phyloP scores from a whole-genome alignment of 2,113 vertebrate species.

The Triplophysa tibetana region DNA sequence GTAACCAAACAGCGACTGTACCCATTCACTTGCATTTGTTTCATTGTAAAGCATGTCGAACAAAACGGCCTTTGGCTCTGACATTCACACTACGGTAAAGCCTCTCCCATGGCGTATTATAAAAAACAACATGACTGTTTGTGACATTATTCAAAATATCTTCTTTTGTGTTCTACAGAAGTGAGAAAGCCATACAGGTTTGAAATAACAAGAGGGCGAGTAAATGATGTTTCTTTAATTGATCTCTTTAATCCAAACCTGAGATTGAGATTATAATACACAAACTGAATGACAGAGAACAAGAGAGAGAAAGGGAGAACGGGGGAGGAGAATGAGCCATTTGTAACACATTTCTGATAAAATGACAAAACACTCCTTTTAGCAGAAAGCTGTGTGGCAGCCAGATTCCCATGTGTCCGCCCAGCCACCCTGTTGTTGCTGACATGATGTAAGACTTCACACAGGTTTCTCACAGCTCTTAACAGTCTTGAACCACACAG shows the following conservation, averaged over 20 bases:
- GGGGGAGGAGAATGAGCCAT: slow-evolving; percentile 27
- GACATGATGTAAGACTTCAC: slow-evolving; percentile 24
- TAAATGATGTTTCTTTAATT: too few species aligned
- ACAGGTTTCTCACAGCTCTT: slow-evolving; percentile 4
- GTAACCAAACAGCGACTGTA: too few species aligned
- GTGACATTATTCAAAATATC: too few species aligned
- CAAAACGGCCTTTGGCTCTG: too few species aligned
- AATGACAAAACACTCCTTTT: slow-evolving; percentile 49
- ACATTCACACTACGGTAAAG: too few species aligned
- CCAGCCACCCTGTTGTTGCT: slow-evolving; percentile 28
- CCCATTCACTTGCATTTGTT: too few species aligned
- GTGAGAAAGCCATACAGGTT: too few species aligned
- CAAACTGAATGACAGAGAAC: slow-evolving; percentile 15
- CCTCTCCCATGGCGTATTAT: too few species aligned
- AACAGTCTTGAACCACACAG: slow-evolving; percentile 29
- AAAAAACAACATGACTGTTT: too few species aligned
- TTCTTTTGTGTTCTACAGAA: too few species aligned
- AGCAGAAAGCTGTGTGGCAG: slow-evolving; percentile 37
- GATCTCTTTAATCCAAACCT: slow-evolving; percentile 19
- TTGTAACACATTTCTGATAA: slow-evolving; percentile 50
- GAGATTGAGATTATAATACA: slow-evolving; percentile 1
- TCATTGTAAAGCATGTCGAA: too few species aligned
- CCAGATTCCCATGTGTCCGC: slow-evolving; percentile 53
- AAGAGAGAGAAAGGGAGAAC: neutral
- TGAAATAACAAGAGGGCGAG: too few species aligned